Conservation (phyloP, 2,113 vertebrate species). For the Tetrax tetrax region DNA sequence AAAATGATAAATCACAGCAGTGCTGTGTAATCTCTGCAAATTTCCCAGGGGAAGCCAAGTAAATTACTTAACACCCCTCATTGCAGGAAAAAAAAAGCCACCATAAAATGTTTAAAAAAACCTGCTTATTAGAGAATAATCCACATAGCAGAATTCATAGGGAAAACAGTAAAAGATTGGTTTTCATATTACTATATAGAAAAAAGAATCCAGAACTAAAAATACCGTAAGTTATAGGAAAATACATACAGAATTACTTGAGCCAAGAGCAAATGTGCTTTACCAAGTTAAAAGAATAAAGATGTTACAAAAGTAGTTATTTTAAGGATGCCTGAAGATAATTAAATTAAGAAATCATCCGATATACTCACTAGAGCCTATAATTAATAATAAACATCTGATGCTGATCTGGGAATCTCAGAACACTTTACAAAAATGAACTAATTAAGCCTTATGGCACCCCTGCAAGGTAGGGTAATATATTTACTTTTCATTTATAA, state of each 20-base stretch:
- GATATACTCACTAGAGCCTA: constrained; percentile 10
- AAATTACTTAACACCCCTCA: constrained; percentile 52
- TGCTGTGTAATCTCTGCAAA: constrained; percentile 65
- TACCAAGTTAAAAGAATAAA: constrained; percentile 28
- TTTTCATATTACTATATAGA: background rate
- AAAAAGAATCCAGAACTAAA: background rate
- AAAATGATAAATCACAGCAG: constrained; percentile 71
- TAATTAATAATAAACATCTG: constrained; percentile 68
- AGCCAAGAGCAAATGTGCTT: background rate
- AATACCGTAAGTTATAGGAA: background rate
- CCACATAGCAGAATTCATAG: background rate
- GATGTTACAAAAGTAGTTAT: background rate
- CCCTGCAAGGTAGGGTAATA: constrained; percentile 45
- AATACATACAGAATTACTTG: background rate
- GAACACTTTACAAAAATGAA: constrained; percentile 43
- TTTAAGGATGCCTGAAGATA: constrained; percentile 32
- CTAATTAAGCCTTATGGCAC: constrained; percentile 60
- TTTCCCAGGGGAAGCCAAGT: constrained; percentile 67
- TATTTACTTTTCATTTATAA: constrained; percentile 64
- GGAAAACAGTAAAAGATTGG: background rate
- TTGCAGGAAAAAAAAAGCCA: constrained; percentile 13
- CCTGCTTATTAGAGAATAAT: constrained; percentile 47
- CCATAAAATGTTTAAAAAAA: constrained; percentile 40
- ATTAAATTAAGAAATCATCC: constrained; percentile 44
- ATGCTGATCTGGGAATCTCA: constrained; percentile 46